Percentiles rank a stretch among this genome's conserved stretches.
phyloP scores from a whole-genome alignment of 2,797 vertebrate species.

The Emydoidea blandingii region DNA sequence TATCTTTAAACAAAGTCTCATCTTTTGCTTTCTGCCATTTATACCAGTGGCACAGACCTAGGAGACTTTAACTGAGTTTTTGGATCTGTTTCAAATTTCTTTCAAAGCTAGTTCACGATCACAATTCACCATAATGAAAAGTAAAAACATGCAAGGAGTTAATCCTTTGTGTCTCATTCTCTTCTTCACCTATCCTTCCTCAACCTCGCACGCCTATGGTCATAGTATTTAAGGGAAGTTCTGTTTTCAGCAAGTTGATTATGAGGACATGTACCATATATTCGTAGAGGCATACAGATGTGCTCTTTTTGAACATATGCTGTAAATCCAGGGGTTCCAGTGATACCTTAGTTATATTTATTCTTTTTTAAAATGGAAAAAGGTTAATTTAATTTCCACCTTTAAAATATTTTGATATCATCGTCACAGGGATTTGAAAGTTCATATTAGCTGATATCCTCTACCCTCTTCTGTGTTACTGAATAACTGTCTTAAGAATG shows the following conservation, averaged over 20 bases:
- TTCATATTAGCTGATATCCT: background rate
- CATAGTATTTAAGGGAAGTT: background rate
- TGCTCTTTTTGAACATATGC: background rate
- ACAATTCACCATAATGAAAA: background rate
- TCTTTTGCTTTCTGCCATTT: background rate
- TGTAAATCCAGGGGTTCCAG: background rate
- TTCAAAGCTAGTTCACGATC: background rate
- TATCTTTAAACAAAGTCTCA: background rate
- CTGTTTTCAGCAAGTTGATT: background rate
- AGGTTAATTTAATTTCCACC: background rate
- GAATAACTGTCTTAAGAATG: background rate
- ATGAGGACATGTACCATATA: rapidly evolving
- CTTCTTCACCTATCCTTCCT: background rate
- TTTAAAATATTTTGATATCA: background rate
- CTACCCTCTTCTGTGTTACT: background rate
- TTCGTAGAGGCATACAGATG: background rate
- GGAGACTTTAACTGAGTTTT: background rate
- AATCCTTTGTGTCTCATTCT: background rate
- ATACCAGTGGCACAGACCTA: background rate
- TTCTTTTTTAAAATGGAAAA: background rate
- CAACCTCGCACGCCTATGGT: background rate
- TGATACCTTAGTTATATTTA: background rate
- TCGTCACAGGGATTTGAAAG: background rate
- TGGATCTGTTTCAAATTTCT: background rate
- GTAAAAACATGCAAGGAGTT: background rate